These are phyloP conservation scores for Metacarcinus magister DNA, from an alignment of 2,888 invertebrate genomes.

Conservation along the genomic window DNA sequence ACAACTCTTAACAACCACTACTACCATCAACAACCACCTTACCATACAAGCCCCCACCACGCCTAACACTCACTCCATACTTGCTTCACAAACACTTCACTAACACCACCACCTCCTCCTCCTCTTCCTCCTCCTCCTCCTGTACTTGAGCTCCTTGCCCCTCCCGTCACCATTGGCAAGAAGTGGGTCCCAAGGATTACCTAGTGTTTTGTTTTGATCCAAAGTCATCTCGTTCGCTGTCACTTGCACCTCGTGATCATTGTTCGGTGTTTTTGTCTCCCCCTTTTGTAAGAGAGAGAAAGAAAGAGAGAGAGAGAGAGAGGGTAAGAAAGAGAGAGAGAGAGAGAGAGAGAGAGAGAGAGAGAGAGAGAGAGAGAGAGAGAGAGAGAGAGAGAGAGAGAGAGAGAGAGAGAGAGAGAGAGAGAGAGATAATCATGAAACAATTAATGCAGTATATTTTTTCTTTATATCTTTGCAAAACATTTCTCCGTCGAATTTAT, in stretches of 20 bases:
- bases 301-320: constrained; percentile 19
- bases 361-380: neutral
- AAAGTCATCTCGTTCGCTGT: neutral
- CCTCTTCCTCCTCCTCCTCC: neutral
- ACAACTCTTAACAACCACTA: neutral
- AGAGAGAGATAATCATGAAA: no score
- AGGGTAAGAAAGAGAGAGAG: neutral
- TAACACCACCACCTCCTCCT: neutral
- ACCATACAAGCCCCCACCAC: neutral
- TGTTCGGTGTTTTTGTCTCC: neutral
- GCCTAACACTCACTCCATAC: neutral
- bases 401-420: neutral
- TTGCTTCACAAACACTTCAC: neutral
- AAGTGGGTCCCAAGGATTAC: neutral
- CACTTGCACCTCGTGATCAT: neutral
- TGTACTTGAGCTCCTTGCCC: neutral
- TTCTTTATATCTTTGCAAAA: no score
- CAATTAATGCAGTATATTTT: no score
- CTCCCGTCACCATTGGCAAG: neutral
- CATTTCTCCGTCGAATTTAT: no score
- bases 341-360: neutral
- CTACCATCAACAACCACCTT: neutral
- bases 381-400: neutral
- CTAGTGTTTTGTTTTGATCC: constrained; percentile 14
- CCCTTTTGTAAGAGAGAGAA: neutral